Evolutionary conservation across 1,140 invertebrate genomes (phyloP).

Genomic region (Spodoptera frugiperda): DNA sequence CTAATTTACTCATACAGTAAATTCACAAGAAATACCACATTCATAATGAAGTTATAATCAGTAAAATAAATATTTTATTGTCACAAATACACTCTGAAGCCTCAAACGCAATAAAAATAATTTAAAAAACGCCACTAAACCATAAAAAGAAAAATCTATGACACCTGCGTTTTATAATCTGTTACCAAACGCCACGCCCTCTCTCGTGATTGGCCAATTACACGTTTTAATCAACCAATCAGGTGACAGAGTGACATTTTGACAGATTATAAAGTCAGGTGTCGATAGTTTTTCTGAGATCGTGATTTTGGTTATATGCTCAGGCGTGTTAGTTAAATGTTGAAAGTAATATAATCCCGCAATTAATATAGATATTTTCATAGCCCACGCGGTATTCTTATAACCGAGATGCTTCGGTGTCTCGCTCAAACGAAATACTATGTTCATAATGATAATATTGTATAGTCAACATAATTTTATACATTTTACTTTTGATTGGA

Average conservation of each 20-base stretch:
- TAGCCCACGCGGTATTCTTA: constrained; percentile 16
- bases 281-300: constrained; percentile 6
- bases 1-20: no score
- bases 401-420: background rate
- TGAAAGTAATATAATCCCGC: background rate
- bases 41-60: background rate
- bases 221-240: no score
- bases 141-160: no score
- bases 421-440: constrained; percentile 4
- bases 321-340: background rate
- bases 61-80: background rate
- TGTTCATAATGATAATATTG: no score
- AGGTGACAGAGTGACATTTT: background rate
- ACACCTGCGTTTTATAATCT: no score
- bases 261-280: background rate
- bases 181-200: no score
- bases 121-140: constrained; percentile 4
- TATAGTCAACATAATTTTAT: no score
- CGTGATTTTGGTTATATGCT: constrained; percentile 26
- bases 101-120: background rate
- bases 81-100: constrained; percentile 12
- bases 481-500: background rate
- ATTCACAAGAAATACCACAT: no score
- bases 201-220: no score
- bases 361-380: constrained; percentile 26